phyloP scores from a whole-genome alignment of 1,140 invertebrate genomes.

The Drosophila leontia region DNA sequence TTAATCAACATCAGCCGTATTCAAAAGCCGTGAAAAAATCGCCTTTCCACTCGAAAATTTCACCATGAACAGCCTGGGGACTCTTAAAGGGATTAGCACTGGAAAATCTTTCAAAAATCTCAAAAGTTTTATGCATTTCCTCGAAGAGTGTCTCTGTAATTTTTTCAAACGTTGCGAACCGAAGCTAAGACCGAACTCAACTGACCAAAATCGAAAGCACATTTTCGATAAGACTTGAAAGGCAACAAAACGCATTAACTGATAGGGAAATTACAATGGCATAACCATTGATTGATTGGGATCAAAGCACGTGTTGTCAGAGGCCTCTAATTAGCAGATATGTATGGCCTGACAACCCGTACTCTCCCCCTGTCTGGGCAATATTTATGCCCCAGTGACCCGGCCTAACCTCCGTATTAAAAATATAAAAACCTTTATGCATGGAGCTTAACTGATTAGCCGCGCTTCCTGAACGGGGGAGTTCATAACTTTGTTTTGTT shows the following conservation, averaged over 20 bases:
- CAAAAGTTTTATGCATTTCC: constrained; percentile 69
- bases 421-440: constrained; percentile 17
- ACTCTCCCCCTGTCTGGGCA: constrained; percentile 3
- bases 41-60: constrained; percentile 5
- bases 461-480: constrained; percentile 43
- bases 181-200: constrained; percentile 37
- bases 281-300: constrained; percentile 35
- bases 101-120: constrained; percentile 27
- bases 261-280: constrained; percentile 35
- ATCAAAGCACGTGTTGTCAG: constrained; percentile 33
- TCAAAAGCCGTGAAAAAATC: constrained; percentile 41
- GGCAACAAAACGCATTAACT: constrained; percentile 11
- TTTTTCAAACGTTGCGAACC: constrained; percentile 28
- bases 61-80: constrained; percentile 2
- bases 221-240: neutral
- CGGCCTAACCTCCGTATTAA: constrained; percentile 30
- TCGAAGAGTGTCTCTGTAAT: constrained; percentile 4
- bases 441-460: constrained; percentile 20
- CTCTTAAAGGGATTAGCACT: constrained; percentile 26
- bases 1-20: constrained; percentile 53
- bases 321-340: constrained; percentile 13
- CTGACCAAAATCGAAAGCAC: constrained; percentile 18
- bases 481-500: constrained; percentile 50
- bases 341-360: constrained; percentile 14
- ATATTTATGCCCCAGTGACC: constrained; percentile 44